phyloP scores from a whole-genome alignment of 2,888 invertebrate species.

The Slavum lentiscoides region DNA sequence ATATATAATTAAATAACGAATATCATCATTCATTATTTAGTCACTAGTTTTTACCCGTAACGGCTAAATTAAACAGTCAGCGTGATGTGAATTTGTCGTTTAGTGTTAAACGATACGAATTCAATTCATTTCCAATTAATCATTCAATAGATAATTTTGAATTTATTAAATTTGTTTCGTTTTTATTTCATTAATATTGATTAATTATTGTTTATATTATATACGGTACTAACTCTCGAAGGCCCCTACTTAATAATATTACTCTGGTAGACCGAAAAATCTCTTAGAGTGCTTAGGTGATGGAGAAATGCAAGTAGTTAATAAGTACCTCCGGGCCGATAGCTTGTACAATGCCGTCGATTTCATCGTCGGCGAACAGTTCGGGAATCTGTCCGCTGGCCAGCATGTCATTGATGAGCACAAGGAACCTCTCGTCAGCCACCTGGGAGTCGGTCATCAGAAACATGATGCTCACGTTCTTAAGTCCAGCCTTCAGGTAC shows the following conservation, averaged over 20 bases:
- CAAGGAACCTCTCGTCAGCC: conserved; percentile 86
- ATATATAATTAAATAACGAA: not conserved
- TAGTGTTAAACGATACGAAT: too few species aligned
- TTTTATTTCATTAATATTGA: too few species aligned
- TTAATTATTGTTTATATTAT: too few species aligned
- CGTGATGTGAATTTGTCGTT: not conserved
- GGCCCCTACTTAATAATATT: too few species aligned
- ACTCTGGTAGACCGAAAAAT: too few species aligned
- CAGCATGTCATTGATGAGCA: conserved; percentile 88
- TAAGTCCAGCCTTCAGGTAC: conserved; percentile 86
- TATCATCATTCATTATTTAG: not conserved
- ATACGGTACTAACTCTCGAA: too few species aligned
- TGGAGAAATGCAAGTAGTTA: too few species aligned
- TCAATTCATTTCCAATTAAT: too few species aligned
- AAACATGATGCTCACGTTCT: conserved; percentile 82
- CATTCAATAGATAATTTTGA: too few species aligned
- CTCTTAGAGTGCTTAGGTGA: too few species aligned
- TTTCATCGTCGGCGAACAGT: conserved; percentile 85
- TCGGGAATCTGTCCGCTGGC: conserved; percentile 94
- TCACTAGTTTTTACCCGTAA: not conserved
- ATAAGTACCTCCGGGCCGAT: conserved; percentile 71
- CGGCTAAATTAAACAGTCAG: not conserved
- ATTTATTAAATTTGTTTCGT: too few species aligned
- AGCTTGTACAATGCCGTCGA: conserved; percentile 80
- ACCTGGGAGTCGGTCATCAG: conserved; percentile 94